A percentile compares a stretch with the other conserved stretches of the same genome.
Conservation (phyloP, 2,113 vertebrate species). For the Aramus guarauna region DNA sequence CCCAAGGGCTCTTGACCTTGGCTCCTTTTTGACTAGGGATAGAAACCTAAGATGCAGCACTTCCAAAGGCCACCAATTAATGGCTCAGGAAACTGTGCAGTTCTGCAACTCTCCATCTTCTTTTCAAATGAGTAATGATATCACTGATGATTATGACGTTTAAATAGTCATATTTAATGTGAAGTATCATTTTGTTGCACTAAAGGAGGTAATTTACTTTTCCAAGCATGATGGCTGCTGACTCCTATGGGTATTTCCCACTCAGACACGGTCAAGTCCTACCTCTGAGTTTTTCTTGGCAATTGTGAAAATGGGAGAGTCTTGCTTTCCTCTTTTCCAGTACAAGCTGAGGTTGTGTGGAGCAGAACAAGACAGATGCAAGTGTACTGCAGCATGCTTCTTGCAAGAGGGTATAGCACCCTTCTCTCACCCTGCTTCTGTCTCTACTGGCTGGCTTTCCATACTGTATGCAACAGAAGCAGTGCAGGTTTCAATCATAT, state of each 20-base stretch:
- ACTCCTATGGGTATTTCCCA: background rate
- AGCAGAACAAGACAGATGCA: background rate
- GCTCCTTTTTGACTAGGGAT: background rate
- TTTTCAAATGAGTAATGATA: background rate
- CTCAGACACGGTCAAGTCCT: background rate
- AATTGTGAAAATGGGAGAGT: background rate
- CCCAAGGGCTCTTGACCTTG: constrained; percentile 15
- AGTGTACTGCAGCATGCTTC: background rate
- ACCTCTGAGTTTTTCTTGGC: background rate
- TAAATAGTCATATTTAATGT: background rate
- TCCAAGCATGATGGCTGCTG: background rate
- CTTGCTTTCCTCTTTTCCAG: background rate
- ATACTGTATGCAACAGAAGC: background rate
- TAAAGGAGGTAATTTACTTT: background rate
- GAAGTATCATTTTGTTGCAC: background rate
- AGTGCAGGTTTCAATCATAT: background rate
- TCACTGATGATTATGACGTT: background rate
- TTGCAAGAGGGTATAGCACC: background rate
- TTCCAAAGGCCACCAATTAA: constrained; percentile 15
- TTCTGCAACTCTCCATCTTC: background rate
- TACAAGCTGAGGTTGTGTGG: background rate
- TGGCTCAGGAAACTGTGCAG: background rate
- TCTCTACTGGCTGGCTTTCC: background rate
- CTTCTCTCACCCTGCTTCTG: background rate
- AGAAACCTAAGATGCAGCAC: constrained; percentile 25